Evolutionary conservation across 2,888 invertebrate genomes (phyloP), one percentile per base, ranked within the genome.

Genomic region (Rhingia rostrata): DNA sequence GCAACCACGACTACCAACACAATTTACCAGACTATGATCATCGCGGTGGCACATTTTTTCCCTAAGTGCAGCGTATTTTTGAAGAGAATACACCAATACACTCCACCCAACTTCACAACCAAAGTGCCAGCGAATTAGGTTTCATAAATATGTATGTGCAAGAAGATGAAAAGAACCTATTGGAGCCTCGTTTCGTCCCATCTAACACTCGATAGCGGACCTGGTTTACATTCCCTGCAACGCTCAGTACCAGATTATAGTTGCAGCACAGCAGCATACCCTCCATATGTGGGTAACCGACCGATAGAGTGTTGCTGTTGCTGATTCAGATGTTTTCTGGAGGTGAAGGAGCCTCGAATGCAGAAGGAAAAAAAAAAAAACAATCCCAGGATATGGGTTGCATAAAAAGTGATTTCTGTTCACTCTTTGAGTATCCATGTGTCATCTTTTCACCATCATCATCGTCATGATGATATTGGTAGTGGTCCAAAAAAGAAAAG

Each of bases 71-170:
- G 54, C 45, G 35, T 54, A 56, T 22, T 51, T 51, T 37, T 73
- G 61, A 60, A 73, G 60, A 80, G 66, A 67, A 67, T 61, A 35
- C 72, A 69, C 56, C 37, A 9, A 56, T 32, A 63, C 49, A 41
- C 49, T 30, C 47, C 7, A 41, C 22, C 33, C 10, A 49, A 43
- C 33, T 35, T 60, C 33, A 53, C 33, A 30, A 70, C 43, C 64
- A 33, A 79, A 69, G 47, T 78, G 56, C 69, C 58, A 64, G 49
- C 53, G 80, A 80, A 84, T 80, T 80, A 84, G 80, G 80, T 80
- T 84, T 45, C 64, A 80, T 70, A 84, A 84, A 84, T 80, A 84
- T 80, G 80, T 80, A 84, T 80, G 80, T 84, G 80, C 74, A 30
- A 74, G 41, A 70, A 74, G 78, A 83, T 73, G 63, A 83, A 67